Conservation (phyloP, 2,797 vertebrate species). For the Salarias fasciatus region DNA sequence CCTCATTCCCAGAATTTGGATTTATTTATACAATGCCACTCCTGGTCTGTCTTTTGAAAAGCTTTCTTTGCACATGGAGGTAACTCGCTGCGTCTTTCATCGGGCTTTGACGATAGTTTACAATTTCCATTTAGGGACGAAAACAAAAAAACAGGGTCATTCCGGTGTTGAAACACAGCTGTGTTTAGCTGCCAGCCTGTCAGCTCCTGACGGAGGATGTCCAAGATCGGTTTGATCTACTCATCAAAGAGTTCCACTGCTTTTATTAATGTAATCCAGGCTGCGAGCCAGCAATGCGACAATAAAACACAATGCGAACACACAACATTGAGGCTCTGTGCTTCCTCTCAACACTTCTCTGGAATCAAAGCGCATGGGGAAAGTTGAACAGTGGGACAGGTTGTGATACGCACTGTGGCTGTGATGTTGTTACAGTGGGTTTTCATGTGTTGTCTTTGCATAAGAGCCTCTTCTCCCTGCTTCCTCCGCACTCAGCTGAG, state of each 20-base stretch:
- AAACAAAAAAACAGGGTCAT: slow-evolving; percentile 21
- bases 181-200: slow-evolving; percentile 41
- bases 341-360: slow-evolving; percentile 13
- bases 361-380: slow-evolving; percentile 1
- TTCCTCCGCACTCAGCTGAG: neutral
- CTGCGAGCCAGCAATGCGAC: slow-evolving; percentile 33
- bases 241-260: slow-evolving; percentile 64
- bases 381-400: neutral
- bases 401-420: neutral
- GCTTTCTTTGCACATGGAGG: slow-evolving; percentile 31
- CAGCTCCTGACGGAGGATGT: slow-evolving; percentile 33
- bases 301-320: slow-evolving; percentile 39
- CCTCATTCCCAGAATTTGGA: slow-evolving; percentile 11
- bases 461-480: neutral
- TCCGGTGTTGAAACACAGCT: slow-evolving; percentile 46
- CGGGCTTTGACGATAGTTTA: slow-evolving; percentile 33
- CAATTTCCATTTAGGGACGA: slow-evolving; percentile 38
- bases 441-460: neutral
- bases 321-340: neutral
- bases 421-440: neutral
- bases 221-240: slow-evolving; percentile 49
- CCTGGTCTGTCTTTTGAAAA: slow-evolving; percentile 38
- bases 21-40: neutral
- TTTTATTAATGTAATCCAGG: slow-evolving; percentile 50
- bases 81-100: slow-evolving; percentile 40